phyloP scores from a whole-genome alignment of 2,797 vertebrate genomes.

The Lutjanus campechanus region DNA sequence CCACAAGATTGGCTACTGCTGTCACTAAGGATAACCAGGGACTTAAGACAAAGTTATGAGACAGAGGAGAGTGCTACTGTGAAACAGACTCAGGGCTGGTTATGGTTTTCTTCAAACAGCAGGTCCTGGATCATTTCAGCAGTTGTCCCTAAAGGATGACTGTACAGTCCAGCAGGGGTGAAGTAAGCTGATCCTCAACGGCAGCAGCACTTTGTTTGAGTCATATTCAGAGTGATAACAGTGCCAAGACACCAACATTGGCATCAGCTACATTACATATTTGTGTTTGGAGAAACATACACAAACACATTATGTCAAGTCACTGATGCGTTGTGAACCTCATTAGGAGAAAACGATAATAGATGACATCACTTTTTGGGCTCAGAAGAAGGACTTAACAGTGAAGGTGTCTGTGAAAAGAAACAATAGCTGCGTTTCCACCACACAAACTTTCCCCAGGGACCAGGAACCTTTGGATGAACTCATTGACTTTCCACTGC shows the following conservation, averaged over 20 bases:
- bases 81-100: slow-evolving; percentile 15
- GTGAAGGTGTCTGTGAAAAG: slow-evolving; percentile 27
- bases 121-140: slow-evolving; percentile 32
- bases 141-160: slow-evolving; percentile 17
- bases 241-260: slow-evolving; percentile 20
- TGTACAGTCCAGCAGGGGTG: not conserved
- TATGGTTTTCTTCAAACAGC: slow-evolving; percentile 29
- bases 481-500: too few species aligned
- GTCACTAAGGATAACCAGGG: slow-evolving; percentile 31
- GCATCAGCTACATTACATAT: slow-evolving; percentile 16
- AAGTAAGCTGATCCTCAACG: slow-evolving; percentile 20
- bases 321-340: slow-evolving; percentile 21
- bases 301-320: slow-evolving; percentile 29
- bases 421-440: not conserved
- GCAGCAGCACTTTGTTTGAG: not conserved
- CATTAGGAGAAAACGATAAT: slow-evolving; percentile 23
- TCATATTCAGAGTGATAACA: slow-evolving; percentile 8
- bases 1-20: slow-evolving; percentile 28
- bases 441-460: too few species aligned
- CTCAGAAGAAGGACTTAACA: slow-evolving; percentile 28
- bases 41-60: slow-evolving; percentile 25
- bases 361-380: slow-evolving; percentile 49
- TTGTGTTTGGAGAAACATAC: slow-evolving; percentile 11
- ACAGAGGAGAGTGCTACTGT: slow-evolving; percentile 34
- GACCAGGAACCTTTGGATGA: too few species aligned